Evolutionary conservation across 2,797 vertebrate species (phyloP).

Genomic region (Gymnothorax javanicus): DNA sequence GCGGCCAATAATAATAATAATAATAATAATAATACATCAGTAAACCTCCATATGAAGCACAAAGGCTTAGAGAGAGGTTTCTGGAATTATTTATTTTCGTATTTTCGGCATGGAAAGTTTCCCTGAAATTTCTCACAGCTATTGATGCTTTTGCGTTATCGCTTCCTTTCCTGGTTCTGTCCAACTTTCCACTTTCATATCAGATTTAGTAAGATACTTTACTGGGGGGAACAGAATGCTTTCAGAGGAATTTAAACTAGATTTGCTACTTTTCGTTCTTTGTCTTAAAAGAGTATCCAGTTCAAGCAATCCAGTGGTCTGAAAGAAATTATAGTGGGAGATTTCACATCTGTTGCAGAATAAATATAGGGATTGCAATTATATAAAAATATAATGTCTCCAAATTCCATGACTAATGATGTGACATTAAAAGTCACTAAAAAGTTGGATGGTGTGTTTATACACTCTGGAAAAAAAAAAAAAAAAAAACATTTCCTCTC

Average conservation of each 20-base stretch:
- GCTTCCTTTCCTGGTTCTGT: not conserved
- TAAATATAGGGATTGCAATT: not conserved
- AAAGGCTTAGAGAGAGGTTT: not conserved
- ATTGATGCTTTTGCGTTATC: not conserved
- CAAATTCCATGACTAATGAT: not conserved
- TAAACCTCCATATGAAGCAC: too few species aligned
- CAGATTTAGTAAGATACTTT: not conserved
- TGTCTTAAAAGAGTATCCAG: not conserved
- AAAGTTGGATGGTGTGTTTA: not conserved
- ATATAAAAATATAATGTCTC: not conserved
- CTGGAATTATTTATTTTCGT: not conserved
- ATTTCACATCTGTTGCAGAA: not conserved
- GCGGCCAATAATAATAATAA: too few species aligned
- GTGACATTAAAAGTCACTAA: not conserved
- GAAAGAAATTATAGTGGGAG: not conserved
- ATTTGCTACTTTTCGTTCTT: not conserved
- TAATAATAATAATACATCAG: too few species aligned
- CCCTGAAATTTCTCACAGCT: not conserved
- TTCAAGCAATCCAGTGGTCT: not conserved
- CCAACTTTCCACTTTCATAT: not conserved
- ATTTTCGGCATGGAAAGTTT: not conserved
- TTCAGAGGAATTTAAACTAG: not conserved
- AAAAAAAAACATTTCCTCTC: not conserved
- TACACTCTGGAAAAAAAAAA: not conserved
- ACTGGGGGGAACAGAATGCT: constrained; percentile 6